These are phyloP conservation scores for Hermetia illucens DNA, from an alignment of 1,140 invertebrate genomes.

Conservation along the genomic window DNA sequence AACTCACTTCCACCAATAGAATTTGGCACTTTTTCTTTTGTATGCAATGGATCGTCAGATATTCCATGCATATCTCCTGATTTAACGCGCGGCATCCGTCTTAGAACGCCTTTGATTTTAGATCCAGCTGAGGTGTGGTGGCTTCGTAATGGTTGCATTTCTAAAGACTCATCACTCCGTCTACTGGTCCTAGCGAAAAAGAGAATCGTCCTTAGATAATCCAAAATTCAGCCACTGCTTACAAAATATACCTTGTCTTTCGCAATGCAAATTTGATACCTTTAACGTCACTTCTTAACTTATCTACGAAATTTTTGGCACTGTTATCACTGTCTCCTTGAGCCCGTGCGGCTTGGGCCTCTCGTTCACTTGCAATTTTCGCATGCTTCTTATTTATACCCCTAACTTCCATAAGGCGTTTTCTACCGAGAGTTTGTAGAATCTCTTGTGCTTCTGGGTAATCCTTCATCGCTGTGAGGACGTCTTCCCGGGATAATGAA, in stretches of 20 bases:
- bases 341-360: slow-evolving; percentile 17
- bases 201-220: neutral
- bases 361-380: slow-evolving; percentile 20
- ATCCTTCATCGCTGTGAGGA: slow-evolving; percentile 87
- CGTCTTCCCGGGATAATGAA: slow-evolving; percentile 87
- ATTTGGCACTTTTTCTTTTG: slow-evolving; percentile 42
- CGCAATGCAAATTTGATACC: slow-evolving; percentile 51
- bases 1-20: slow-evolving; percentile 65
- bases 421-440: slow-evolving; percentile 69
- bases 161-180: slow-evolving; percentile 45
- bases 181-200: slow-evolving; percentile 22
- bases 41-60: slow-evolving; percentile 37
- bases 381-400: slow-evolving; percentile 30
- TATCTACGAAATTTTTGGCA: slow-evolving; percentile 62
- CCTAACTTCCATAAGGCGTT: slow-evolving; percentile 72
- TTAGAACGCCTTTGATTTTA: slow-evolving; percentile 38
- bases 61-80: slow-evolving; percentile 46
- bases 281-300: slow-evolving; percentile 68
- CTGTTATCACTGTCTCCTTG: slow-evolving; percentile 39
- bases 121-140: slow-evolving; percentile 19
- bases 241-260: slow-evolving; percentile 36
- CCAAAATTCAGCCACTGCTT: no score
- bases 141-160: slow-evolving; percentile 45
- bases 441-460: slow-evolving; percentile 94
- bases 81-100: slow-evolving; percentile 51